Evolutionary conservation across 2,888 invertebrate genomes (phyloP), one percentile per base, ranked within the genome.

Genomic region (Epistrophe grossulariae): DNA sequence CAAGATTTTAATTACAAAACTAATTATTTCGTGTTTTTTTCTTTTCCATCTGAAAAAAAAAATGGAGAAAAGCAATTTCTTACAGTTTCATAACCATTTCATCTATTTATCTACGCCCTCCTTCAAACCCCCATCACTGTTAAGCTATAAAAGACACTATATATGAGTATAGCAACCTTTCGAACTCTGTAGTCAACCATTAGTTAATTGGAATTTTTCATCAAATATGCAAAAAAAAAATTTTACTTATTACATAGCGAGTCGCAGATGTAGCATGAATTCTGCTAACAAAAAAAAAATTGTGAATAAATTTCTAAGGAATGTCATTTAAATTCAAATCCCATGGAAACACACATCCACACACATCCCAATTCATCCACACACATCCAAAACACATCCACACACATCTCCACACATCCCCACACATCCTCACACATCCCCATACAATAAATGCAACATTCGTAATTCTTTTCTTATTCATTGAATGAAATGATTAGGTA

Each of bases 161-260:
- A 4, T 31, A 31, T 0, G 35, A 35, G 31, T 31, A 59, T 31
- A 59, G 59, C 31, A 43, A 35, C 40, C 10, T 4, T 50, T 11
- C 10, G 19, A 35, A 13, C 40, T 15, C 55, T 15, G 45, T 38
- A 80, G 38, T 40, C 62, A 62, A 71, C 77, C 81, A 81, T 77
- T 70, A 77, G 81, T 76, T 77, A 70, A 81, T 77, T 81, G 81
- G 31, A 81, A 81, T 64, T 64, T 57, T 60, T 43, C 62, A 77
- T 81, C 70, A 71, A 62, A 45, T 71, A 81, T 77, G 77, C 28
- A 77, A 77, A 77, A 77, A 77, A 55, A n/a, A n/a, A n/a, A n/a
- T n/a, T n/a, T 31, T n/a, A 31, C 24, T 52, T 8, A 11, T 17
- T 24, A 24, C 24, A 19, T 19, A 50, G 4, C 10, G 4, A 50